These are phyloP conservation scores for Cnemophilus loriae DNA, from an alignment of 2,113 vertebrate genomes.

Conservation along the genomic window DNA sequence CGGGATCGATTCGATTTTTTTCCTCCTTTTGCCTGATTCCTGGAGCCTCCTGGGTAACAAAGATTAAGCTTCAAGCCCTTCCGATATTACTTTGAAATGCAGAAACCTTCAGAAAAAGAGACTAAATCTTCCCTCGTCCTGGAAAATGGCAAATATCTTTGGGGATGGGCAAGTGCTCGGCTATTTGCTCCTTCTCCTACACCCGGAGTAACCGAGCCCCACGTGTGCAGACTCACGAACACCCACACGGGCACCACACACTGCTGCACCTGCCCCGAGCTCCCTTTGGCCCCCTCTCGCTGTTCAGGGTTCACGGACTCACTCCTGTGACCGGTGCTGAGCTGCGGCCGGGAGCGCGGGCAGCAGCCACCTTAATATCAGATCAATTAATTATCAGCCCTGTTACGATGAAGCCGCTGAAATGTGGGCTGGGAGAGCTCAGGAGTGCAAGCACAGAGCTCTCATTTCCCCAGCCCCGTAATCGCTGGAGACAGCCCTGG, in stretches of 20 bases:
- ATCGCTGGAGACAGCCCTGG: background rate
- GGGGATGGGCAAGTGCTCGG: background rate
- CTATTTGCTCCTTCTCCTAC: background rate
- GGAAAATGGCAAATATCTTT: background rate
- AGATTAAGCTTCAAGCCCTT: constrained; percentile 63
- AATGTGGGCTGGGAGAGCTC: constrained; percentile 32
- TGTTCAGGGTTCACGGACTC: background rate
- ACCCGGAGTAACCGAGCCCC: fast-evolving
- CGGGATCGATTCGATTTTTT: constrained; percentile 3
- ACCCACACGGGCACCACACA: fast-evolving
- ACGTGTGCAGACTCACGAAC: fast-evolving
- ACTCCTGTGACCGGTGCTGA: background rate
- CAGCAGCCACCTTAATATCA: background rate
- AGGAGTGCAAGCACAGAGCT: background rate
- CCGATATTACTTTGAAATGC: constrained; percentile 69
- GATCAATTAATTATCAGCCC: constrained; percentile 48
- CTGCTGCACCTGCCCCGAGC: fast-evolving
- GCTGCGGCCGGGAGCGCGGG: background rate
- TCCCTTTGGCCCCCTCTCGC: background rate
- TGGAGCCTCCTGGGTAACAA: constrained; percentile 55
- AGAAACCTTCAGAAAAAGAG: constrained; percentile 36
- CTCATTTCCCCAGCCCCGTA: background rate
- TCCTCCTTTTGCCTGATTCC: constrained; percentile 45
- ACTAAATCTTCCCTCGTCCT: background rate
- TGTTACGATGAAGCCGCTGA: background rate